A percentile compares a stretch with the other conserved stretches of the same genome.
phyloP scores from a whole-genome alignment of 2,888 invertebrate species.

The Aspidiotus destructor region DNA sequence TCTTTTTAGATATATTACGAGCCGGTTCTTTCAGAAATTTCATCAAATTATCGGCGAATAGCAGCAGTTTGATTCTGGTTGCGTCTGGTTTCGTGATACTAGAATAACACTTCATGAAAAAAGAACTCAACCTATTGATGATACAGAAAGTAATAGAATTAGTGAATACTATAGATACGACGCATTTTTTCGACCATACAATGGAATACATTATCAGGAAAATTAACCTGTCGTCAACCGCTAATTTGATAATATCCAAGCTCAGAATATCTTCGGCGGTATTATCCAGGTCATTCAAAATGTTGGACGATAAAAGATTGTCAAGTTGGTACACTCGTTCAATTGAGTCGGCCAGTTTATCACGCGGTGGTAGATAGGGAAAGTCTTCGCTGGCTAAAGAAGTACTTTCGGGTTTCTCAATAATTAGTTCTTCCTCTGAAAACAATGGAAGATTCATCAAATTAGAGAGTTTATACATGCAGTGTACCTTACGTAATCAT shows the following conservation, averaged over 20 bases:
- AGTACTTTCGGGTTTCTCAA: neutral
- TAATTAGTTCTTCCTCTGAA: neutral
- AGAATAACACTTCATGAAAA: neutral
- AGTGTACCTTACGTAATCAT: neutral
- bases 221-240: slow-evolving; percentile 1
- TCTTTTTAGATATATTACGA: neutral
- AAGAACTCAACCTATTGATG: slow-evolving; percentile 7
- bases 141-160: neutral
- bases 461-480: neutral
- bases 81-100: neutral
- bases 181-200: too few relatives aligned
- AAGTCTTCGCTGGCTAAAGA: neutral
- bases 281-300: neutral
- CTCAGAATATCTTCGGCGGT: slow-evolving; percentile 3
- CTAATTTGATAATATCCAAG: neutral
- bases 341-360: neutral
- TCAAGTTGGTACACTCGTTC: slow-evolving; percentile 9
- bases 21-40: slow-evolving; percentile 7
- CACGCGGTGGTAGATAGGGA: slow-evolving; percentile 12
- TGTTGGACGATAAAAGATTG: neutral
- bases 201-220: too few relatives aligned
- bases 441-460: neutral
- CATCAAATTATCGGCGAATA: slow-evolving; percentile 10
- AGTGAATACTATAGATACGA: too few relatives aligned
- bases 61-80: slow-evolving; percentile 8